Base-by-base conservation (phyloP, 2,797 vertebrate genomes). In the Urosaurus nigricauda region DNA sequence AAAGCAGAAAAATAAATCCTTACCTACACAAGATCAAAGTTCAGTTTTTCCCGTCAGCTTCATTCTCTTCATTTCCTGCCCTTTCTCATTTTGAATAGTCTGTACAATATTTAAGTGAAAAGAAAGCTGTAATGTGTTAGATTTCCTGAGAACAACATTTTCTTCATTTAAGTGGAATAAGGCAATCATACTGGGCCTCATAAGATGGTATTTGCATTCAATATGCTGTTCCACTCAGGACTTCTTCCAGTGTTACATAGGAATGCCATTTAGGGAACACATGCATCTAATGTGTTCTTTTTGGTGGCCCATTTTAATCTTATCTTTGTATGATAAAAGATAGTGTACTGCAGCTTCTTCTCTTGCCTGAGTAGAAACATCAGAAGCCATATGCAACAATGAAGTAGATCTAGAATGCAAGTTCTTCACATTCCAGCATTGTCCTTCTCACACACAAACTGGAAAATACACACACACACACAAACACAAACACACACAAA, bases 21-120 rank as follows among this genome's bases (percentile, higher is more conserved):
- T 90, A 85, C 11, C 79, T 91, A 37, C 88, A 68, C 51, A 89
- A 90, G 56, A 87, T 79, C 71, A 92, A 88, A 94, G n/a, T 21
- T 90, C n/a, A 82, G 5, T 58, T 82, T 43, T 83, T 47, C 2
- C 86, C 60, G 51, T 83, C 16, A 1, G 2, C 86, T 89, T 92
- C 84, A 5, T 2, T 90, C 90, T 65, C 12, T 84, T 84, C 79
- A 90, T 84, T 84, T 80, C 65, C 16, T 74, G 40, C 37, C n/a
- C 35, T 32, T 75, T 71, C 75, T 81, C 79, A 75, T 68, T 87
- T 79, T 53, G 73, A 79, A 90, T 84, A 47, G 74, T 60, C 75
- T 81, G 40, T 40, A 87, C 56, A 79, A 84, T 90, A 84, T 90
- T 90, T 84, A 87, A 43, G 11, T 29, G 58, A 53, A 81, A 70